Conservation (phyloP, 2,888 invertebrate species). For the Lamellibrachia columna region DNA sequence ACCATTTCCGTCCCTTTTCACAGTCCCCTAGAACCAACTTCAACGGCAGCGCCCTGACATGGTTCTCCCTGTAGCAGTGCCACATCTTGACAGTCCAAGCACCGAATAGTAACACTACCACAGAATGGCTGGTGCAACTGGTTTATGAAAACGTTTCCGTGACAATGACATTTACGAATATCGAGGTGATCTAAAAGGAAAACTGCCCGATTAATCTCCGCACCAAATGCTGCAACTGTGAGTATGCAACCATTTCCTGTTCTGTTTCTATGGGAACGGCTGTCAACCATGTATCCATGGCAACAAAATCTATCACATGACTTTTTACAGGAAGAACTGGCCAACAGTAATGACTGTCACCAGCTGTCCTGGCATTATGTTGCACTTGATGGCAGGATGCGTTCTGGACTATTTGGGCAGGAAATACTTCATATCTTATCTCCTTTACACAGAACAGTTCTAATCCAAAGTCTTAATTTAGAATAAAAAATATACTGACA, state of each 20-base stretch:
- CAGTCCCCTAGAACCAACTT: not conserved
- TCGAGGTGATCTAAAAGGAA: not conserved
- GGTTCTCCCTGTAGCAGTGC: not conserved
- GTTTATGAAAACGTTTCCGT: not conserved
- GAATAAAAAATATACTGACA: not conserved
- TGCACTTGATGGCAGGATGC: not conserved
- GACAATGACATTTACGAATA: not conserved
- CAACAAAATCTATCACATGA: not conserved
- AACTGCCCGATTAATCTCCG: not conserved
- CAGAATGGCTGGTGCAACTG: not conserved
- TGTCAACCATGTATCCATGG: not conserved
- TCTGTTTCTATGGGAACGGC: not conserved
- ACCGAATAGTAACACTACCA: not conserved
- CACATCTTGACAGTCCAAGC: not conserved
- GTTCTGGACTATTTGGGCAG: not conserved
- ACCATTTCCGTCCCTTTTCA: not conserved
- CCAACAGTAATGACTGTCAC: not conserved
- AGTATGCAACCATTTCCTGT: not conserved
- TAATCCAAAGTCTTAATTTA: not conserved
- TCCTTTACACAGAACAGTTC: not conserved
- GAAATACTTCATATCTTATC: not conserved
- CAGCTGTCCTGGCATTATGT: not conserved
- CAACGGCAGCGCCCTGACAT: not conserved
- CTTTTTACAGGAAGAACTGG: not conserved
- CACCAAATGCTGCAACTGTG: not conserved